Percentiles rank a stretch among this genome's conserved stretches.
phyloP scores from a whole-genome alignment of 1,140 invertebrate species.

The Magallana angulata region DNA sequence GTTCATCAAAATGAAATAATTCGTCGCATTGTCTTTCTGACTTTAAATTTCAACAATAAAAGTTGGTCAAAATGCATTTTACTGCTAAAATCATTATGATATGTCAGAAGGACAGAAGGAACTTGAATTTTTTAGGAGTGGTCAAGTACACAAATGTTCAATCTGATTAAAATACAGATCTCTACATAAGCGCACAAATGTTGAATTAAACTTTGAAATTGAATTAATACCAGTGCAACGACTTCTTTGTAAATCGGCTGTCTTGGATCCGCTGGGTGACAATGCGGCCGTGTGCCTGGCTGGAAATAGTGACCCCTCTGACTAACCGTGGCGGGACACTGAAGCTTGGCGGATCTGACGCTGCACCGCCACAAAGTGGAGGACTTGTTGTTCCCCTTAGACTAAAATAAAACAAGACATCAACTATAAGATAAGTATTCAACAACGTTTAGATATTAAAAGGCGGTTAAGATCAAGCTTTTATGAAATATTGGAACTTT shows the following conservation, averaged over 20 bases:
- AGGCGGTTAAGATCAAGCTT: too few relatives aligned
- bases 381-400: slow-evolving; percentile 37
- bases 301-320: slow-evolving; percentile 15
- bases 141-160: not conserved
- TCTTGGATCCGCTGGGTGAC: slow-evolving; percentile 38
- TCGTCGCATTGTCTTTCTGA: too few relatives aligned
- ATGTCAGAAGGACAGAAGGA: too few relatives aligned
- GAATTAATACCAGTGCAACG: not conserved
- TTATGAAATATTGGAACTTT: too few relatives aligned
- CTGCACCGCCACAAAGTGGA: slow-evolving; percentile 46
- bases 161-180: too few relatives aligned
- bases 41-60: too few relatives aligned
- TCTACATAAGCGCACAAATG: too few relatives aligned
- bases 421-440: too few relatives aligned
- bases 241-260: slow-evolving; percentile 1
- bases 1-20: not conserved
- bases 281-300: slow-evolving; percentile 25
- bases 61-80: too few relatives aligned
- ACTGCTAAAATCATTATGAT: too few relatives aligned
- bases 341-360: slow-evolving; percentile 21
- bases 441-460: too few relatives aligned
- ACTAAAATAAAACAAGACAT: not conserved
- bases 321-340: slow-evolving; percentile 42
- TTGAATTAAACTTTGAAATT: not conserved
- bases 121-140: too few relatives aligned